Percentiles rank a stretch among this genome's conserved stretches.
Conservation (phyloP, 2,797 vertebrate genomes). For the Gephyroberyx darwinii region DNA sequence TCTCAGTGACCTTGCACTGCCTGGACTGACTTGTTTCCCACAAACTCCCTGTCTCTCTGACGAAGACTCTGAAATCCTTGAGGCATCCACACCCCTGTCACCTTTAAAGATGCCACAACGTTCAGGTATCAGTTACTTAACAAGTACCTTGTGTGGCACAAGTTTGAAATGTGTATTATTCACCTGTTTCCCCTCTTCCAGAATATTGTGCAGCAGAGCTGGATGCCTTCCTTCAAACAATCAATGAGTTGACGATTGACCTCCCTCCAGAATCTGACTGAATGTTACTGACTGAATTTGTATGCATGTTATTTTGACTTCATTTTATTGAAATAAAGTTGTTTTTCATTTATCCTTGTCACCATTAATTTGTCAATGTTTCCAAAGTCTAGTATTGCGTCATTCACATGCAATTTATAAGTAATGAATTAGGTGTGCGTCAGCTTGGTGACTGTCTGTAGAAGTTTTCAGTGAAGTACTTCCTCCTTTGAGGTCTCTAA, state of each 20-base stretch:
- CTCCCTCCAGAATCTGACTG: slow-evolving; percentile 67
- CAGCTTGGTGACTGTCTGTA: background rate
- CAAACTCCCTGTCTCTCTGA: slow-evolving; percentile 12
- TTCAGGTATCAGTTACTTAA: slow-evolving; percentile 55
- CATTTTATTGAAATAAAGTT: slow-evolving; percentile 56
- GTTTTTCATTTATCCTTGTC: background rate
- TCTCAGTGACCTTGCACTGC: slow-evolving; percentile 59
- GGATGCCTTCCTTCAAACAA: slow-evolving; percentile 70
- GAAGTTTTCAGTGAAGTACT: slow-evolving; percentile 37
- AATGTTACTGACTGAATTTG: slow-evolving; percentile 32
- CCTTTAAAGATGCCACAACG: slow-evolving; percentile 47
- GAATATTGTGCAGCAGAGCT: slow-evolving; percentile 50
- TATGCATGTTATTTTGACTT: background rate
- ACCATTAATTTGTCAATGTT: background rate
- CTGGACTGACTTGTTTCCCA: slow-evolving; percentile 65
- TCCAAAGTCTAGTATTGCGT: background rate
- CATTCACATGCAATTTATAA: slow-evolving; percentile 12
- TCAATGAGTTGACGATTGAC: slow-evolving; percentile 70
- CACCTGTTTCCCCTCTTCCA: slow-evolving; percentile 21
- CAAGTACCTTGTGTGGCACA: background rate
- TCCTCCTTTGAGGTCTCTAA: slow-evolving; percentile 62
- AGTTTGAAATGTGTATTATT: slow-evolving; percentile 19
- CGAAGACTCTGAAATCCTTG: slow-evolving; percentile 45
- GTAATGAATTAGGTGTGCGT: slow-evolving; percentile 36
- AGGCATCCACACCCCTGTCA: slow-evolving; percentile 41